phyloP scores from a whole-genome alignment of 2,888 invertebrate genomes.

The Epirrhoe tristata region DNA sequence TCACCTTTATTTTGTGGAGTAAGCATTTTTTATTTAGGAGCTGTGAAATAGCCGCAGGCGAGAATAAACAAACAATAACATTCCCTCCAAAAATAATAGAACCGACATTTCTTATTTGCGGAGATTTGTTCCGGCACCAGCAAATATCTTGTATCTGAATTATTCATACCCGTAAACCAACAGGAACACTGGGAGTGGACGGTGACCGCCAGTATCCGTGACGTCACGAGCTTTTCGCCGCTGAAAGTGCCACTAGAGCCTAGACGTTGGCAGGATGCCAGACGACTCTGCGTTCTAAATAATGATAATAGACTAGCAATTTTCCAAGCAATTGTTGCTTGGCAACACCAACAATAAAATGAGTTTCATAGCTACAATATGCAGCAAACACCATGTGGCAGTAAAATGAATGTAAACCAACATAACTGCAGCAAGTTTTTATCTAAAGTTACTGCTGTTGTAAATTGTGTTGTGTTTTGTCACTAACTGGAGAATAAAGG shows the following conservation, averaged over 20 bases:
- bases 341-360: background rate
- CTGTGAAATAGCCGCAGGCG: background rate
- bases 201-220: constrained; percentile 30
- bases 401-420: too few species aligned
- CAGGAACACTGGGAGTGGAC: constrained; percentile 6
- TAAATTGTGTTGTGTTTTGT: too few species aligned
- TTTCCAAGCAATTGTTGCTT: background rate
- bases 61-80: background rate
- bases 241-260: constrained; percentile 66
- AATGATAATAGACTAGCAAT: background rate
- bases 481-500: too few species aligned
- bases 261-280: constrained; percentile 69
- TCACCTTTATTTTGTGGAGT: background rate
- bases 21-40: background rate
- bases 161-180: constrained; percentile 5
- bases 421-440: too few species aligned
- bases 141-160: constrained; percentile 9
- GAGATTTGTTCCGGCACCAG: background rate
- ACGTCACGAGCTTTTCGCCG: constrained; percentile 49
- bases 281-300: constrained; percentile 39
- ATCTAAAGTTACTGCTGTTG: too few species aligned
- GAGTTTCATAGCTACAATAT: too few species aligned
- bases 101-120: background rate
- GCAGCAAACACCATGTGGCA: too few species aligned
- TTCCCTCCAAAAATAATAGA: background rate